A percentile compares a stretch with the other conserved stretches of the same genome.
Evolutionary conservation across 2,797 vertebrate species (phyloP).

Genomic region (Mus minutoides): DNA sequence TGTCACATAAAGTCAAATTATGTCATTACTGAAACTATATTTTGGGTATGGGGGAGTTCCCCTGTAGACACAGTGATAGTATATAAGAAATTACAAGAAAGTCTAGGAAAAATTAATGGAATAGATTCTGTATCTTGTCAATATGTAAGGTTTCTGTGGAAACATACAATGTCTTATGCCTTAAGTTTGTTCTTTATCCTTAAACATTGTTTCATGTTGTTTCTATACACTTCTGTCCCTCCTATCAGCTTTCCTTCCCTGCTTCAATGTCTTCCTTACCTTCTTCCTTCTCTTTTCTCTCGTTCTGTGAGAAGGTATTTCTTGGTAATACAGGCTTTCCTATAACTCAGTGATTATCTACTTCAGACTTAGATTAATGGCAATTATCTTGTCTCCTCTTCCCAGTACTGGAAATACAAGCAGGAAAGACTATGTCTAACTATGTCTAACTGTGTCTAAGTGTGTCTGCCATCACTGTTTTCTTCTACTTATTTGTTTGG

Average conservation of each 20-base stretch:
- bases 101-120: conserved; percentile 3
- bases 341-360: background rate
- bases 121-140: background rate
- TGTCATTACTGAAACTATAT: background rate
- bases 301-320: background rate
- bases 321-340: background rate
- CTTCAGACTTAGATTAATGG: background rate
- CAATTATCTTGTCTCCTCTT: background rate
- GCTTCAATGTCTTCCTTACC: too few relatives aligned
- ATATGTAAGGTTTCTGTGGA: background rate
- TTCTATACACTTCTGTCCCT: background rate
- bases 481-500: background rate
- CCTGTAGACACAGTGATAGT: background rate
- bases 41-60: background rate
- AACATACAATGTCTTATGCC: background rate
- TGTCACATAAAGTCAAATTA: conserved; percentile 18
- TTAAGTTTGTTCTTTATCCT: background rate
- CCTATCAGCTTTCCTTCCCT: background rate
- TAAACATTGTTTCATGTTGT: background rate
- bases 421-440: background rate
- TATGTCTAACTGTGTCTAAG: background rate
- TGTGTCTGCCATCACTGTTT: background rate
- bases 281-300: background rate
- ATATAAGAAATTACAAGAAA: background rate
- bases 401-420: background rate